Conservation (phyloP, 2,113 vertebrate genomes). For the Syngnathus typhle region DNA sequence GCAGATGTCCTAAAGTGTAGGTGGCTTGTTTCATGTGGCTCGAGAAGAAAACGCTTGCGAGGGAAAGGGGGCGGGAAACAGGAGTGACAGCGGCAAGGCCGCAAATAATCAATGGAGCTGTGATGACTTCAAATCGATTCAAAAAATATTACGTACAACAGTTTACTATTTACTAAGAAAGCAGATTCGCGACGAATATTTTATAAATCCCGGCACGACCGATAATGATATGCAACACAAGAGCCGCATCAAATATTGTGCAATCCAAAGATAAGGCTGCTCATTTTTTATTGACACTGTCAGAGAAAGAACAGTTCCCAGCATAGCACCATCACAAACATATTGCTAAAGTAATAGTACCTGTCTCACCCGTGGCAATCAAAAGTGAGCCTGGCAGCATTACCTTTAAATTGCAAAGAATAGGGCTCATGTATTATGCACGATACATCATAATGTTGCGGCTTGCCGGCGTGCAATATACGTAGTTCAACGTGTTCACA, state of each 20-base stretch:
- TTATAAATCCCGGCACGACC: not conserved
- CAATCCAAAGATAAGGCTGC: not conserved
- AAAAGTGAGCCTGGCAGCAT: not conserved
- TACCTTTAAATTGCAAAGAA: not conserved
- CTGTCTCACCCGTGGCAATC: not conserved
- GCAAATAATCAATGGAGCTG: conserved; percentile 40
- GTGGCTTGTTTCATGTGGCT: conserved; percentile 70
- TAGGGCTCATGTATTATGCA: not conserved
- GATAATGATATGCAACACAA: not conserved
- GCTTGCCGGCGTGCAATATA: not conserved
- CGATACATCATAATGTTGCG: not conserved
- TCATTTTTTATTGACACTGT: no score
- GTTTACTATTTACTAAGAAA: no score
- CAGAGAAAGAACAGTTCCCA: no score
- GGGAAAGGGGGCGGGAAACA: conserved; percentile 30
- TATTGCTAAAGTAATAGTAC: not conserved
- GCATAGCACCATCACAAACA: not conserved
- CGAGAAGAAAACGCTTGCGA: conserved; percentile 50
- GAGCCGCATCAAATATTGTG: not conserved
- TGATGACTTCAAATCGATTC: conserved; percentile 18
- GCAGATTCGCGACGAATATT: no score
- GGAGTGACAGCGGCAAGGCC: conserved; percentile 37
- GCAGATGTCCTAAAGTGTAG: conserved; percentile 73
- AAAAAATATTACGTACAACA: no score
- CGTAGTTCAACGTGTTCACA: conserved; percentile 14